Conservation (phyloP, 2,113 vertebrate genomes). For the Eurystomus gularis region DNA sequence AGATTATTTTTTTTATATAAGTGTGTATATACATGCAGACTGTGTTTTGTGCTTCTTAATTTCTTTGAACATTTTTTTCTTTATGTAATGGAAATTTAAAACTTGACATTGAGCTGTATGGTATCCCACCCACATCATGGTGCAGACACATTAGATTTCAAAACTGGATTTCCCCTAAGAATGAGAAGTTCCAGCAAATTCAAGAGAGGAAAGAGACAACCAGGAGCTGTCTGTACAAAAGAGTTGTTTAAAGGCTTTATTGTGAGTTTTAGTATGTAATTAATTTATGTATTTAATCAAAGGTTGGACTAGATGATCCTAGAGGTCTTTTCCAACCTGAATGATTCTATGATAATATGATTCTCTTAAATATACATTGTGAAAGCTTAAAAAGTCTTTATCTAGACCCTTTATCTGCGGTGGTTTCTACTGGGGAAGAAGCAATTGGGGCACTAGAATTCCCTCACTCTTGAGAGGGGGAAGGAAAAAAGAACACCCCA, state of each 20-base stretch:
- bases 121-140: rapidly evolving
- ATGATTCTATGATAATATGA: too few relatives aligned
- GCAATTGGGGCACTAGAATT: background rate
- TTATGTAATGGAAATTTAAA: background rate
- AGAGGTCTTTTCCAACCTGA: too few relatives aligned
- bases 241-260: background rate
- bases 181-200: background rate
- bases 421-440: background rate
- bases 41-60: background rate
- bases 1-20: background rate
- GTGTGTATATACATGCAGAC: background rate
- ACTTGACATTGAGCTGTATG: background rate
- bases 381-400: background rate
- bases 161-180: background rate
- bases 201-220: background rate
- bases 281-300: too few relatives aligned
- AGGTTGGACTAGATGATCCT: too few relatives aligned
- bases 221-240: background rate
- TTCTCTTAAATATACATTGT: background rate
- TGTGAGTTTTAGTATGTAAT: background rate
- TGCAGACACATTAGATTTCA: background rate
- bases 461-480: too few relatives aligned
- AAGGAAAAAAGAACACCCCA: rapidly evolving
- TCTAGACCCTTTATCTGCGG: background rate
- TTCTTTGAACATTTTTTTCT: background rate